Evolutionary conservation across 2,888 invertebrate species (phyloP).

Genomic region (Chymomyza amoena): DNA sequence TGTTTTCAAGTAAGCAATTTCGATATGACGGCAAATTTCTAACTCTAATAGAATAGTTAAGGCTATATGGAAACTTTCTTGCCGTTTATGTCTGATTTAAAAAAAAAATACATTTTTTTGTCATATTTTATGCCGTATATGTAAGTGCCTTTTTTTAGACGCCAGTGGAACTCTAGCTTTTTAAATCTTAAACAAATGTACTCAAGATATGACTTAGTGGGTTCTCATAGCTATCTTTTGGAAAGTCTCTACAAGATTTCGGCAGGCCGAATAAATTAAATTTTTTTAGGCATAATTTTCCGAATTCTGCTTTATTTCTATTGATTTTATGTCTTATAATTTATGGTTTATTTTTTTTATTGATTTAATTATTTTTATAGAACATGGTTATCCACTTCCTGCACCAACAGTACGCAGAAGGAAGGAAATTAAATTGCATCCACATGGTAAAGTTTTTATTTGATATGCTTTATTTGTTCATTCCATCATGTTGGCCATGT

Average conservation of each 20-base stretch:
- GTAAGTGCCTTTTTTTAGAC: no score
- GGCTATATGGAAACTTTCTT: no score
- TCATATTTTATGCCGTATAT: no score
- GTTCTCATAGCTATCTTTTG: background rate
- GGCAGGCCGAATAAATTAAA: background rate
- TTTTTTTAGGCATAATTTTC: background rate
- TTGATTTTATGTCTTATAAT: constrained; percentile 23
- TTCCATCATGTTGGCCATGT: background rate
- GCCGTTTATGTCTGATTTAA: no score
- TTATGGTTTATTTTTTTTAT: constrained; percentile 33
- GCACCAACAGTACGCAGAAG: constrained; percentile 77
- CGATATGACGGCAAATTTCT: no score
- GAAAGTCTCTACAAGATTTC: background rate
- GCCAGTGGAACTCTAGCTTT: no score
- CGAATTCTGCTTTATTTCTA: background rate
- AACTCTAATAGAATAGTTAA: no score
- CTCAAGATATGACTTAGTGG: no score
- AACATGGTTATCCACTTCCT: constrained; percentile 77
- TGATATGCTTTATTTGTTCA: constrained; percentile 51
- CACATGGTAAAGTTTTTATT: constrained; percentile 76
- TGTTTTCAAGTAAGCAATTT: no score
- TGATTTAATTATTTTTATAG: constrained; percentile 72
- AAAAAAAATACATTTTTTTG: no score
- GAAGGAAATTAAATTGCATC: constrained; percentile 78
- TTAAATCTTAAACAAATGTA: no score